Conservation (phyloP, 2,888 invertebrate genomes). For the Aelia acuminata region DNA sequence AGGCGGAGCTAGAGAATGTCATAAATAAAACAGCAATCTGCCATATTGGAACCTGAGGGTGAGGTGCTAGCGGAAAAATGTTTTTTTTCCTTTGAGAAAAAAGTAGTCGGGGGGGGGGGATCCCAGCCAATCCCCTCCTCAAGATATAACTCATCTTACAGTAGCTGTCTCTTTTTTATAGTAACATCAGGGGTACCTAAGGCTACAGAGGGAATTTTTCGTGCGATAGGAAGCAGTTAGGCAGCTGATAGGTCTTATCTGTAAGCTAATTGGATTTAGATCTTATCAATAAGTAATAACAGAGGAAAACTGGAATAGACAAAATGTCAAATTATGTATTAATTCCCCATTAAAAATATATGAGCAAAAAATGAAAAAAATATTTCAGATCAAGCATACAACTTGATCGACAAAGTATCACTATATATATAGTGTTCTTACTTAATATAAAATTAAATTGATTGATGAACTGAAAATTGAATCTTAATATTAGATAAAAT, state of each 20-base stretch:
- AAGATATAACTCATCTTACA: conserved; percentile 52
- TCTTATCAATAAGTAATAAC: too few relatives aligned
- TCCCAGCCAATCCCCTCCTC: conserved; percentile 40
- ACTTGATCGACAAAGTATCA: too few relatives aligned
- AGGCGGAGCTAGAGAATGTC: conserved; percentile 56
- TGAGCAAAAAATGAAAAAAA: too few relatives aligned
- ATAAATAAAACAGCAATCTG: conserved; percentile 60
- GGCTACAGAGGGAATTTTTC: background rate
- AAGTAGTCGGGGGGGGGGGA: background rate
- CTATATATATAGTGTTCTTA: too few relatives aligned
- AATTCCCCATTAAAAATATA: too few relatives aligned
- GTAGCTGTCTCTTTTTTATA: conserved; percentile 15
- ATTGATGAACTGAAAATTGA: too few relatives aligned
- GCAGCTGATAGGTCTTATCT: background rate
- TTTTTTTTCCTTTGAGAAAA: conserved; percentile 54
- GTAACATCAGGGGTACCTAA: background rate
- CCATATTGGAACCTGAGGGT: conserved; percentile 53
- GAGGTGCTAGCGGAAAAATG: conserved; percentile 47
- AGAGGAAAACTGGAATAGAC: too few relatives aligned
- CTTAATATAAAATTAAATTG: too few relatives aligned
- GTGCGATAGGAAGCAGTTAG: background rate
- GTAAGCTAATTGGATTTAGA: background rate
- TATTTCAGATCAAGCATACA: too few relatives aligned
- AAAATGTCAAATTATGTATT: too few relatives aligned
- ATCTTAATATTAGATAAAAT: too few relatives aligned